These are phyloP conservation scores for Danaus melanippus DNA, from an alignment of 1,140 invertebrate species.

Conservation along the genomic window DNA sequence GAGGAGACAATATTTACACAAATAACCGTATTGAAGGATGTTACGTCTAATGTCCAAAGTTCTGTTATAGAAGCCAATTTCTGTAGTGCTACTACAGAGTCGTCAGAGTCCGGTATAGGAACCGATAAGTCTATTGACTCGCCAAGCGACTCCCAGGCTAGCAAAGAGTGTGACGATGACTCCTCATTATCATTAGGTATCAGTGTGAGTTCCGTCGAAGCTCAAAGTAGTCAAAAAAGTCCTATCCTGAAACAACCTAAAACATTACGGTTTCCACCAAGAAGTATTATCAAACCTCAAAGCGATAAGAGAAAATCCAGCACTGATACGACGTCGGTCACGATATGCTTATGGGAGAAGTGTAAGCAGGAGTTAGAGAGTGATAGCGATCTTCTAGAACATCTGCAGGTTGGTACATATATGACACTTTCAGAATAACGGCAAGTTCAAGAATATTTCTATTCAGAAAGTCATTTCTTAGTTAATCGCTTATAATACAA, in stretches of 20 bases:
- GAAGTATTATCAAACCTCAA: slow-evolving; percentile 36
- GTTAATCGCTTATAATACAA: slow-evolving; percentile 11
- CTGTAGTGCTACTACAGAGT: slow-evolving; percentile 55
- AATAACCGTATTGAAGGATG: slow-evolving; percentile 64
- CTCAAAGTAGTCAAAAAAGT: slow-evolving; percentile 62
- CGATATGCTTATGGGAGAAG: slow-evolving; percentile 86
- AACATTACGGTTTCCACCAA: slow-evolving; percentile 82
- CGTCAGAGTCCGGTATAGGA: slow-evolving; percentile 63
- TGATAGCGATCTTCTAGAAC: slow-evolving; percentile 86
- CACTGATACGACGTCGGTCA: slow-evolving; percentile 48
- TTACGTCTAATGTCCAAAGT: slow-evolving; percentile 59
- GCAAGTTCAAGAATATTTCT: no score
- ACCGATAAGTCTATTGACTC: slow-evolving; percentile 68
- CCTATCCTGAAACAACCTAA: slow-evolving; percentile 84
- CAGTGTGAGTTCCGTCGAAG: slow-evolving; percentile 58
- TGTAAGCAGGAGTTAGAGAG: slow-evolving; percentile 85
- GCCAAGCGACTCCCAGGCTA: slow-evolving; percentile 63
- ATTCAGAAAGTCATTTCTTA: slow-evolving; percentile 2
- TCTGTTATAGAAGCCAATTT: slow-evolving; percentile 64
- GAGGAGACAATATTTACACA: slow-evolving; percentile 63
- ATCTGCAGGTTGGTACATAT: slow-evolving; percentile 81
- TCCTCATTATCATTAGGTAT: slow-evolving; percentile 63
- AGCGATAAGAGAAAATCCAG: slow-evolving; percentile 47
- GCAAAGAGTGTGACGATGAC: slow-evolving; percentile 69
- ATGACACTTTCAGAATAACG: no score